These are phyloP conservation scores for Subacronicta megacephala DNA, from an alignment of 2,888 invertebrate genomes.

Conservation along the genomic window DNA sequence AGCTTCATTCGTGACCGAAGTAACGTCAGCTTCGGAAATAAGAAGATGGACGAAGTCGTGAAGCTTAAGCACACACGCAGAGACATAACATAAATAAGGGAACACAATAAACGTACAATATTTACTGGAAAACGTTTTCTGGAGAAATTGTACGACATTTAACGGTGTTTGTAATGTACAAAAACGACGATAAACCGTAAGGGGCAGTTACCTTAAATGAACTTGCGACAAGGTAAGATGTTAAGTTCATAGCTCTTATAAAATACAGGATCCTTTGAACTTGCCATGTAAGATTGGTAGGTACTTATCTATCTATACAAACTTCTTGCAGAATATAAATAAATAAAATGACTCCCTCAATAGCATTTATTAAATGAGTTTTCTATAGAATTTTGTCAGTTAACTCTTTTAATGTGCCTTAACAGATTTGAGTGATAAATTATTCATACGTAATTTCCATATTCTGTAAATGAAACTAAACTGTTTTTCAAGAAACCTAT, in stretches of 20 bases:
- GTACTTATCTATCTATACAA: too few relatives aligned
- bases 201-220: slow-evolving; percentile 17
- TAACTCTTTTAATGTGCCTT: too few relatives aligned
- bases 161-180: slow-evolving; percentile 27
- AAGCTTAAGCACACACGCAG: slow-evolving; percentile 31
- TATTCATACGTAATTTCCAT: too few relatives aligned
- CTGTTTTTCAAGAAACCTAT: too few relatives aligned
- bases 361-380: too few relatives aligned
- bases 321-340: too few relatives aligned
- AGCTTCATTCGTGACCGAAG: slow-evolving; percentile 63
- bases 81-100: slow-evolving; percentile 42
- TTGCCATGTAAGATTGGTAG: slow-evolving; percentile 2
- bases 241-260: slow-evolving; percentile 27
- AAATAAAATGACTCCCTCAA: background rate
- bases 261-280: slow-evolving; percentile 6
- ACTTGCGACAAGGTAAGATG: slow-evolving; percentile 11
- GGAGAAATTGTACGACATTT: slow-evolving; percentile 24
- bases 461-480: too few relatives aligned
- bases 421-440: too few relatives aligned
- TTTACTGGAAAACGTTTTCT: slow-evolving; percentile 18
- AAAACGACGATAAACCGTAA: slow-evolving; percentile 27
- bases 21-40: slow-evolving; percentile 51
- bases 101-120: slow-evolving; percentile 31
- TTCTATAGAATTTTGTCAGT: too few relatives aligned
- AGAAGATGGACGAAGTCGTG: slow-evolving; percentile 40